Evolutionary conservation across 2,888 invertebrate species (phyloP), one percentile per base, ranked within the genome.

Genomic region (Morpho helenor): DNA sequence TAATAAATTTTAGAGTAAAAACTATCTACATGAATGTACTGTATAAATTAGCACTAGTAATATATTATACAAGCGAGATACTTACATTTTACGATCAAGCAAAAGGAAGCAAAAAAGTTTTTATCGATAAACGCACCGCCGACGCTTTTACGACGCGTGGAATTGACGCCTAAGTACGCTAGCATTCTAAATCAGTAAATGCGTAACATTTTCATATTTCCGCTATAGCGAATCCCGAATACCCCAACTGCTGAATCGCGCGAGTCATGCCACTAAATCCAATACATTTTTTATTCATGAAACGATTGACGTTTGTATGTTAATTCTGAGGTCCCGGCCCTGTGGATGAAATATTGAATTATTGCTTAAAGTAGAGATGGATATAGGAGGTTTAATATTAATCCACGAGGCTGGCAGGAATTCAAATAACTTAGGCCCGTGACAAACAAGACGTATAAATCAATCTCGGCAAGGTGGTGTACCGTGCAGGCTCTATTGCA

Each of bases 401-500:
- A 90, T 89, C 91, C 91, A 80, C 79, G 79, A 60, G 67, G 76
- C 87, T 88, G 89, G 87, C 86, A 85, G 87, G 86, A 89, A 89
- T 90, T 91, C 91, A 90, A 91, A 91, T 91, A 91, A 91, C 91
- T 91, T 88, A 78, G 76, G 71, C 78, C 79, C 74, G 87, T 88
- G 91, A 91, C 91, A 91, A 91, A 91, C 91, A 91, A 91, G 87
- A 90, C 80, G 83, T 81, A 91, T 91, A 91, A 91, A 91, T 91
- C 91, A 91, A 91, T 91, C 91, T 87, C 61, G 67, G 80, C 84
- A 87, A 87, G 87, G 87, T 86, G 89, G 87, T 72, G 87, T 85
- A 84, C 74, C 85, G 52, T 87, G 87, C 87, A 84, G 75, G 75
- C 74, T 82, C 82, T 84, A 87, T 85, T 89, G 89, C 88, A 87